phyloP scores from a whole-genome alignment of 2,888 invertebrate genomes.

The Palloptera scutellata region DNA sequence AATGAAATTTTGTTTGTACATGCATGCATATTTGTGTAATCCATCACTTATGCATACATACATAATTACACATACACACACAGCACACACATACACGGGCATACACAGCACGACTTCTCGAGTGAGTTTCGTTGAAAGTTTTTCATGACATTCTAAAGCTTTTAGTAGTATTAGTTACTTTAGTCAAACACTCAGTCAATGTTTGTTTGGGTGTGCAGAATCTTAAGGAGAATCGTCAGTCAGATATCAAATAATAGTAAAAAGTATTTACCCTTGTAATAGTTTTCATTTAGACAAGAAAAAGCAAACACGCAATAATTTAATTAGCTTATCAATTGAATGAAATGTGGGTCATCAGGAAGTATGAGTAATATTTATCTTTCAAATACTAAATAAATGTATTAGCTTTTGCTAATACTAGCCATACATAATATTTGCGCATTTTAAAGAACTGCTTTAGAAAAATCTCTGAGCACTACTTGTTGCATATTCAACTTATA shows the following conservation, averaged over 20 bases:
- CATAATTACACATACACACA: not conserved
- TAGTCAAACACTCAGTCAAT: no score
- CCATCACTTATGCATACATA: not conserved
- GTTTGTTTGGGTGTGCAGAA: no score
- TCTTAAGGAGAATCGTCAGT: no score
- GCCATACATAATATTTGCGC: no score
- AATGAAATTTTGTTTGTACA: not conserved
- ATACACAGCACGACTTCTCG: not conserved
- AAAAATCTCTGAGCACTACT: not conserved
- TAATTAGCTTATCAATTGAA: no score
- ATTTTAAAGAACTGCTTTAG: no score
- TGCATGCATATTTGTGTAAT: not conserved
- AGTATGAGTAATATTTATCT: conserved; percentile 26
- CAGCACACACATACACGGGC: not conserved
- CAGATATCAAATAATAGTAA: no score
- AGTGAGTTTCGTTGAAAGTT: conserved; percentile 14
- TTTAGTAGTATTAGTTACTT: no score
- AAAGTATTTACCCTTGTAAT: no score
- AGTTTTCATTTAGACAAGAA: no score
- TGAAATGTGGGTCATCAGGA: conserved; percentile 12
- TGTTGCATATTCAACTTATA: not conserved
- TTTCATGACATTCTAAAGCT: conserved; percentile 11
- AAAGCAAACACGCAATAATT: no score
- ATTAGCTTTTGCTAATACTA: not conserved
- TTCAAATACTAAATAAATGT: conserved; percentile 2